Percentiles rank a stretch among this genome's conserved stretches.
Evolutionary conservation across 1,140 invertebrate species (phyloP).

Genomic region (Nymphalis io): DNA sequence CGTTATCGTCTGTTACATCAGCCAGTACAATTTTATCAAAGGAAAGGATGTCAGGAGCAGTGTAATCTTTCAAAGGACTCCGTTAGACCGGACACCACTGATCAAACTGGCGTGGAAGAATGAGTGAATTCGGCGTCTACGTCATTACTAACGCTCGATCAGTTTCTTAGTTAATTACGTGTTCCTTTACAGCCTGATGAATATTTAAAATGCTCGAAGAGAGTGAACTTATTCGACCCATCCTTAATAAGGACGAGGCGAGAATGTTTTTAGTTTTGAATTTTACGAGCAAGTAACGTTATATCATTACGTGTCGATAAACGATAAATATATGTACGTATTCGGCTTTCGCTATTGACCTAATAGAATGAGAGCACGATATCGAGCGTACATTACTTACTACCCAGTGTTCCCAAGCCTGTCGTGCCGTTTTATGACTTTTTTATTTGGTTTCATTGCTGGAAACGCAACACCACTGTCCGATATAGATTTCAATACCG

Average conservation of each 20-base stretch:
- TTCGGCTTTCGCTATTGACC: constrained; percentile 66
- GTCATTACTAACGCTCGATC: constrained; percentile 34
- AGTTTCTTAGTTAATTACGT: constrained; percentile 38
- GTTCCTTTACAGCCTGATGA: constrained; percentile 50
- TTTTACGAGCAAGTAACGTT: constrained; percentile 75
- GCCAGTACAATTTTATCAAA: constrained; percentile 12
- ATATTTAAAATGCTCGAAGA: constrained; percentile 54
- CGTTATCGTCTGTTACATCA: neutral
- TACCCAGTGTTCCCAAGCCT: constrained; percentile 70
- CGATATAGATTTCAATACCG: constrained; percentile 62
- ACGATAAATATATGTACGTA: constrained; percentile 67
- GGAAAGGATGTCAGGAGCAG: neutral
- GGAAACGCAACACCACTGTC: constrained; percentile 70
- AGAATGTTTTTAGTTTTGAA: constrained; percentile 59
- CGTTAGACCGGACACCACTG: neutral
- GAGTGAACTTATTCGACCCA: constrained; percentile 49
- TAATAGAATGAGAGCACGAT: constrained; percentile 65
- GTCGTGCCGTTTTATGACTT: constrained; percentile 74
- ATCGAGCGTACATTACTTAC: constrained; percentile 68
- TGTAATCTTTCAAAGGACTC: constrained; percentile 9
- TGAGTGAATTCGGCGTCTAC: constrained; percentile 21
- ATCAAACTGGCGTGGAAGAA: constrained; percentile 13
- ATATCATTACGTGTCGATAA: constrained; percentile 73
- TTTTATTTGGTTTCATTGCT: constrained; percentile 73
- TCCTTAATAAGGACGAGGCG: constrained; percentile 43